Base-by-base conservation (phyloP, 53 echinoderm and acorn worm species). In the Arbacia lixula region DNA sequence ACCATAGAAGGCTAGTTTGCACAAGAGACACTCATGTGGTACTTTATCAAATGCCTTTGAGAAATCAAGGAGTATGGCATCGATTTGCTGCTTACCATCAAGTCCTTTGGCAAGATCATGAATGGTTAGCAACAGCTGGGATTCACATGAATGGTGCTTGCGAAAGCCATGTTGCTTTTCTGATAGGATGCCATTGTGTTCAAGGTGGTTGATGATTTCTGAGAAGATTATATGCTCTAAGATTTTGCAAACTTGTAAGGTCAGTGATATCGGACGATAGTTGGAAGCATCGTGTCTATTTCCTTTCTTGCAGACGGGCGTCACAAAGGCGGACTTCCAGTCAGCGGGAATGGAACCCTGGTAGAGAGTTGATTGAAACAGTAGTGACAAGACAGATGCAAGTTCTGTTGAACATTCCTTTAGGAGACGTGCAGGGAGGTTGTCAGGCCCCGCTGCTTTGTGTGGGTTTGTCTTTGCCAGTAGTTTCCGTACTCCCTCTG, bases 101-200 rank as follows among this genome's bases (percentile, higher is more conserved):
- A 71, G 71, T 40, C 71, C 71, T 22, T 71, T 71, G 24, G 41
- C 71, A 43, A 43, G 33, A 32, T 51, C 72, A 51, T 72, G 72
- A 5, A 51, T 50, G 52, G 51, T 72, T 10, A 51, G n/a, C 50
- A 72, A 19, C 24, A 71, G 50, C 42, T 71, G 71, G 6, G 71
- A 71, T 71, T 71, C 49, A 16, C 49, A 71, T 42, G 71, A 71
- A 17, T 71, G 71, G 71, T 10, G 16, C 17, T 71, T 71, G 6
- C 50, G 49, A 20, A 71, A 46, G 8, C 71, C 71, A 46, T 71
- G 71, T 30, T 49, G 49, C 49, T 71, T 42, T n/a, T 36, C 37
- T 0, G 67, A 67, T 6, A 37, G 38, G 67, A 67, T 67, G 67
- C 21, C 26, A 33, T 72, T 34, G 10, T 29, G 14, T 20, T 67